Conservation (phyloP, 2,113 vertebrate genomes). For the Athene cunicularia region DNA sequence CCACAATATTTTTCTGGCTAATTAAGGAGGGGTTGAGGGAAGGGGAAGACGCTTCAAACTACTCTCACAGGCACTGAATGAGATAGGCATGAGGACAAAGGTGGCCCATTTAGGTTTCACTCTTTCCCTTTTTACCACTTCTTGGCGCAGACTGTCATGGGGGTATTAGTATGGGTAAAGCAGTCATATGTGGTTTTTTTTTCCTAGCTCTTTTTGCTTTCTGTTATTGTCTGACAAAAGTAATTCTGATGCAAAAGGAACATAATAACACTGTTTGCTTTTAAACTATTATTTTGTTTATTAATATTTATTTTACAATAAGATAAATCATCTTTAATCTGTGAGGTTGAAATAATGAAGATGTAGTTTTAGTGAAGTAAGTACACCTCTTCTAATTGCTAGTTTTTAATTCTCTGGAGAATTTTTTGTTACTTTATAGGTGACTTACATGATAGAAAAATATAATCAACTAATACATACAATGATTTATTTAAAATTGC, state of each 20-base stretch:
- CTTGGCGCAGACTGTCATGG: neutral
- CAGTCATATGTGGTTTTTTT: neutral
- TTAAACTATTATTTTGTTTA: neutral
- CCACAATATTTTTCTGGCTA: neutral
- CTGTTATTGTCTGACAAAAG: neutral
- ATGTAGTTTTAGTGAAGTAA: neutral
- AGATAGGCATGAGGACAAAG: neutral
- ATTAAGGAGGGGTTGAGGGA: neutral
- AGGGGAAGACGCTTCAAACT: neutral
- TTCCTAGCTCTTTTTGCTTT: neutral
- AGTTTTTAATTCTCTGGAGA: neutral
- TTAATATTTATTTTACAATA: neutral
- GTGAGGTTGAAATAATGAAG: neutral
- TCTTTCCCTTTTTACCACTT: neutral
- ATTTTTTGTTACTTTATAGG: neutral
- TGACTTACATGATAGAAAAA: neutral
- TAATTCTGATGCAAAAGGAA: neutral
- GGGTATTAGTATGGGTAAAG: neutral
- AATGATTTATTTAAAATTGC: neutral
- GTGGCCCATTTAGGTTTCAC: neutral
- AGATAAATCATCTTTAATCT: neutral
- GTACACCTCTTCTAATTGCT: neutral
- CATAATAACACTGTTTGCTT: neutral
- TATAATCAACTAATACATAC: neutral
- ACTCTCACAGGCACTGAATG: neutral